Percentiles rank a stretch among this genome's conserved stretches.
phyloP scores from a whole-genome alignment of 2,113 vertebrate genomes.

The Nothoprocta pentlandii region DNA sequence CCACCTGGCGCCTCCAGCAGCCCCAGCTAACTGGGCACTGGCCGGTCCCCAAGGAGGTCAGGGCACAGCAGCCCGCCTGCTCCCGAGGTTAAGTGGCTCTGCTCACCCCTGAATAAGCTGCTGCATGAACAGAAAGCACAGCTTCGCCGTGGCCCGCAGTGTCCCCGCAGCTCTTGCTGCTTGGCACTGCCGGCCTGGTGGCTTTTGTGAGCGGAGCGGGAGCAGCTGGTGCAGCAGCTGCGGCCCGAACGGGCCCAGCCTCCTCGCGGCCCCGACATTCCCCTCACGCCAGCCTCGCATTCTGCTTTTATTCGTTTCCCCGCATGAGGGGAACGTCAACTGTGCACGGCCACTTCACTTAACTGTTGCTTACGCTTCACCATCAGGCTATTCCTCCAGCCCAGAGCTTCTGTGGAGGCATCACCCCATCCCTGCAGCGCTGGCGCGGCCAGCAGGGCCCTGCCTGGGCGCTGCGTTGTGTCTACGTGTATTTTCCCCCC shows the following conservation, averaged over 20 bases:
- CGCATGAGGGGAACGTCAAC: neutral
- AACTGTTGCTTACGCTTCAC: constrained; percentile 29
- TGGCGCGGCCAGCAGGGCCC: too few relatives aligned
- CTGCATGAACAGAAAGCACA: neutral
- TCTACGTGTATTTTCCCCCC: neutral
- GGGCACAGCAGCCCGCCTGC: neutral
- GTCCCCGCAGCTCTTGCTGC: neutral
- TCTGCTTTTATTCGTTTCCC: neutral
- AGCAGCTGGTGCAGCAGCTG: constrained; percentile 75
- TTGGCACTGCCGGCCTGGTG: neutral
- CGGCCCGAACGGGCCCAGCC: constrained; percentile 24
- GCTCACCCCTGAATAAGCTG: neutral
- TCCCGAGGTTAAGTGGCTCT: neutral
- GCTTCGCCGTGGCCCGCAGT: neutral
- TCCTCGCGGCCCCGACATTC: neutral
- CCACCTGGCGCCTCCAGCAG: neutral
- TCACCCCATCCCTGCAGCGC: too few relatives aligned
- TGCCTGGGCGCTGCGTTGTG: neutral
- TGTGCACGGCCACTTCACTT: constrained; percentile 45
- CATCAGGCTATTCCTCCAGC: neutral
- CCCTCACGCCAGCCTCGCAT: neutral
- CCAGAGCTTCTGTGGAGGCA: neutral
- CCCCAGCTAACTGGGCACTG: neutral
- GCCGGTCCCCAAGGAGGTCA: neutral
- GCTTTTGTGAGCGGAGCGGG: constrained; percentile 45